Percentiles rank a stretch among this genome's conserved stretches.
Conservation (phyloP, 2,797 vertebrate species). For the Anolis apletophallus region DNA sequence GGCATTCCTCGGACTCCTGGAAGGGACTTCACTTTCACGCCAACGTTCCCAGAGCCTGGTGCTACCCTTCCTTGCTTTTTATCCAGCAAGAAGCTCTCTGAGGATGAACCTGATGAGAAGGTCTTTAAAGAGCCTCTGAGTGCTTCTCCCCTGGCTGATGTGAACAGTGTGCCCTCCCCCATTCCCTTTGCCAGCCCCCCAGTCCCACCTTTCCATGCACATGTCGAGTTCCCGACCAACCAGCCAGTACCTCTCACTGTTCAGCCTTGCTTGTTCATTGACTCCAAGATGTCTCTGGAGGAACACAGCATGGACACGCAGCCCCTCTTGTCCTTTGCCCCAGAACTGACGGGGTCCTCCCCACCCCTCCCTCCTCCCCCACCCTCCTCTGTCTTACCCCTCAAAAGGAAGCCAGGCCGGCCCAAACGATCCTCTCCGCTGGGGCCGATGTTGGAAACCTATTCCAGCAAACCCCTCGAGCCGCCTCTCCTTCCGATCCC, state of each 20-base stretch:
- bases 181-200: slow-evolving; percentile 74
- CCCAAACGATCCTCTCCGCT: slow-evolving; percentile 79
- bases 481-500: slow-evolving; percentile 59
- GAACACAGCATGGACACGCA: slow-evolving; percentile 68
- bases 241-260: slow-evolving; percentile 67
- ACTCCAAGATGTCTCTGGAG: slow-evolving; percentile 67
- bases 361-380: slow-evolving; percentile 73
- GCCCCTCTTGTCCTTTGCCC: slow-evolving; percentile 59
- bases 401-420: slow-evolving; percentile 89
- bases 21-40: slow-evolving; percentile 93
- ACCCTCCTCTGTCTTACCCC: slow-evolving; percentile 77
- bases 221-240: slow-evolving; percentile 62
- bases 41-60: slow-evolving; percentile 92
- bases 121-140: slow-evolving; percentile 88
- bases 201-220: slow-evolving; percentile 71
- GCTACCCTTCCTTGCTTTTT: slow-evolving; percentile 81
- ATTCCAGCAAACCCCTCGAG: slow-evolving; percentile 74
- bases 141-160: slow-evolving; percentile 69
- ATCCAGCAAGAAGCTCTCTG: slow-evolving; percentile 86
- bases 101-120: slow-evolving; percentile 86
- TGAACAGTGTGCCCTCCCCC: slow-evolving; percentile 76
- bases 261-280: slow-evolving; percentile 58
- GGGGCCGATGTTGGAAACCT: slow-evolving; percentile 78
- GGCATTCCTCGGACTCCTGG: slow-evolving; percentile 95
- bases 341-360: slow-evolving; percentile 74